Base-by-base conservation (phyloP, 2,113 vertebrate species). In the Rhinopomastus cyanomelas region DNA sequence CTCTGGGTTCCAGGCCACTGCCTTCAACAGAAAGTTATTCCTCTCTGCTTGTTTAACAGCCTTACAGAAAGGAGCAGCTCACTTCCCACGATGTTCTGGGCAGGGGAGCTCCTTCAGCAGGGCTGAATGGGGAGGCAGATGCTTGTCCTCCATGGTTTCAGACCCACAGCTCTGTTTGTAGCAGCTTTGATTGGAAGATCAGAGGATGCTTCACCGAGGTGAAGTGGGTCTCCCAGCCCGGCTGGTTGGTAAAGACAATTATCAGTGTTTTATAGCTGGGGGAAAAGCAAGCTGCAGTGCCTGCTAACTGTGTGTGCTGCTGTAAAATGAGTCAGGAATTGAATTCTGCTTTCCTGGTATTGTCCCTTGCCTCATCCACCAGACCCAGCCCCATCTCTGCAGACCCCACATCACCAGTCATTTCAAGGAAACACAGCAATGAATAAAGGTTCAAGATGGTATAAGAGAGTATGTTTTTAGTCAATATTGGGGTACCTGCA, bases 351-450 rank as follows among this genome's bases (percentile, higher is more conserved):
- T 68, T 76, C 64, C 22, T 52, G 59, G 68, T 21, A 5, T 29
- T 27, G 8, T 68, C 27, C 25, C 0, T 1, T 0, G 1, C 11
- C 30, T 56, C 12, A 18, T 53, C 49, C 2, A 3, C 25, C 0
- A 0, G 42, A 39, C 7, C 15, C 1, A 5, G 16, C 7, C 15
- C 39, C 7, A 4, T 42, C 39, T 42, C 39, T 42, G 39, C 39
- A 42, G 39, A 15, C 39, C 39, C 39, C 15, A 42, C 39, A 42
- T 42, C 39, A 42, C 39, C 39, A 42, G 39, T 42, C 39, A 42
- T 42, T 11, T 42, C 39, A 42, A 42, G 39, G 39, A 42, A 42
- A 15, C 39, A 42, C 39, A 42, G 39, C n/a, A 42, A 42, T 42
- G 39, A 42, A 42, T 42, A 42, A 42, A 42, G 39, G 39, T 42